Base-by-base conservation (phyloP, 2,797 vertebrate genomes). In the Falco cherrug region DNA sequence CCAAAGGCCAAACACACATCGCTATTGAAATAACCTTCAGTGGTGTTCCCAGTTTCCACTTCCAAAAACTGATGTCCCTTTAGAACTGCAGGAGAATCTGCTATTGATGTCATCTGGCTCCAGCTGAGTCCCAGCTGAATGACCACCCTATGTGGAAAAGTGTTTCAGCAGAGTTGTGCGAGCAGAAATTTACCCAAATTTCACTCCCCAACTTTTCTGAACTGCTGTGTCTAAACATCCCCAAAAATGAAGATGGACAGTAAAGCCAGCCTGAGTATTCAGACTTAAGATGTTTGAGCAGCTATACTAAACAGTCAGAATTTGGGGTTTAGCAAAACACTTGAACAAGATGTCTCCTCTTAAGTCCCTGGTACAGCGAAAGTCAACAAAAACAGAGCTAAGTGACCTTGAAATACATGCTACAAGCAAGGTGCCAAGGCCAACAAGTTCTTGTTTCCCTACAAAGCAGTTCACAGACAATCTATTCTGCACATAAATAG, bases 401-500 rank as follows among this genome's bases (percentile, higher is more conserved):
- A 67, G 56, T 77, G 80, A 76, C 88, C 83, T 65, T 90, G 59
- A 69, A 78, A 61, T 26, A 50, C 76, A 33, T 3, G 13, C 80
- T 82, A 33, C 7, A 33, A 81, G 60, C 60, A 60, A 76, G 33
- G 20, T 45, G 75, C 87, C 90, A 87, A 74, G 79, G 70, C 91
- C 85, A 89, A 51, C 43, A 41, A 39, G 54, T 37, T 73, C 47
- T 50, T 87, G 45, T 39, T 90, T 77, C 54, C 59, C 87, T 39
- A 25, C 54, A 3, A 28, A 76, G 60, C 60, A 84, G 31, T 8
- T 8, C 81, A 70, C 41, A 43, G 61, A 41, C 65, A 86, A 65
- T 41, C 54, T 56, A 51, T 3, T 25, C 70, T 29, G 59, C 1
- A 1, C 2, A 2, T 24, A 28, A 74, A 60, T 0, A 51, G 33